These are phyloP conservation scores for Synanthedon formicaeformis DNA, from an alignment of 2,888 invertebrate genomes.

Conservation along the genomic window DNA sequence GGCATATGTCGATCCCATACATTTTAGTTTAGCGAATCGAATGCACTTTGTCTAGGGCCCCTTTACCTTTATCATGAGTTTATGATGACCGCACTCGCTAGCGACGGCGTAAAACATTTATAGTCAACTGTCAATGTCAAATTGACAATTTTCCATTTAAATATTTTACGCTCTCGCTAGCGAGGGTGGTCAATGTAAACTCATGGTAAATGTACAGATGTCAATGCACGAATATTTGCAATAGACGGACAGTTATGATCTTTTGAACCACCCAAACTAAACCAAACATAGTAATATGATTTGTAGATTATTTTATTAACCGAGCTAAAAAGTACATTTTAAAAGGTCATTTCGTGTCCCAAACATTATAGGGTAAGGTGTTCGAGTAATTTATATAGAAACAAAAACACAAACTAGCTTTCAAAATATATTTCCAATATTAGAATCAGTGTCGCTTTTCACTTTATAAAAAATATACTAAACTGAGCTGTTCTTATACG, in stretches of 20 bases:
- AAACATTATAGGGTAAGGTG: conserved; percentile 32
- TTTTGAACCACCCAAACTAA: background rate
- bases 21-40: too few relatives aligned
- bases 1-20: too few relatives aligned
- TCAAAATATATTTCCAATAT: conserved; percentile 55
- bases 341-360: conserved; percentile 2
- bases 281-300: background rate
- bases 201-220: conserved; percentile 7
- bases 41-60: too few relatives aligned
- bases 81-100: too few relatives aligned
- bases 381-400: conserved; percentile 31
- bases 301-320: too few relatives aligned
- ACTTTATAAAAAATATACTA: conserved; percentile 34
- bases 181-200: too few relatives aligned
- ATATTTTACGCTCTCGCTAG: too few relatives aligned
- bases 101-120: too few relatives aligned
- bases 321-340: background rate
- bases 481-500: conserved; percentile 66
- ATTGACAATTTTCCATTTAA: too few relatives aligned
- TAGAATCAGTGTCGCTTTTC: conserved; percentile 65
- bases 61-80: too few relatives aligned
- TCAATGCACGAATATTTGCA: conserved; percentile 22
- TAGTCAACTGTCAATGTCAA: too few relatives aligned
- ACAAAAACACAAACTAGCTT: conserved; percentile 53
- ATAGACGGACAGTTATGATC: background rate